Conservation (phyloP, 2,888 invertebrate genomes). For the Eumerus sabulonum region DNA sequence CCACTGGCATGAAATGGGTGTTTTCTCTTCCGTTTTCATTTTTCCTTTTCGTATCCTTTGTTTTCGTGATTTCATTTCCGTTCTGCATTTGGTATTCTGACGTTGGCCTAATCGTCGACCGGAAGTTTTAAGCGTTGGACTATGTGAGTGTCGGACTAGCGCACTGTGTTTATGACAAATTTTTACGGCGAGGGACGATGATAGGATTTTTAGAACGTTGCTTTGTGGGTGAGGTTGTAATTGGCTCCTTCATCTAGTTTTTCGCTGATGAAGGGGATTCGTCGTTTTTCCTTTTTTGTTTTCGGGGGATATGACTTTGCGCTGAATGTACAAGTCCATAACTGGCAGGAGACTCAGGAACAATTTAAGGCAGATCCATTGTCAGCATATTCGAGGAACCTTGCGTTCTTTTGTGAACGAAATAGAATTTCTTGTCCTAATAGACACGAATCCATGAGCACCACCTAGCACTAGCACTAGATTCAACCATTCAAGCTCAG, state of each 20-base stretch:
- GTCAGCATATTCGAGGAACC: no score
- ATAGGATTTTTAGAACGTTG: conserved; percentile 28
- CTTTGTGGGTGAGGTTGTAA: conserved; percentile 15
- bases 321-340: no score
- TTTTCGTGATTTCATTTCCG: conserved; percentile 51
- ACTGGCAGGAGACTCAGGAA: no score
- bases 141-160: no score
- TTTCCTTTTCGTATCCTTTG: conserved; percentile 28
- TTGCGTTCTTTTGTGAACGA: no score
- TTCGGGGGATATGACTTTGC: no score
- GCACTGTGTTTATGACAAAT: conserved; percentile 35
- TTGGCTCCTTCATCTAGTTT: conserved; percentile 15
- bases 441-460: no score
- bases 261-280: conserved; percentile 20
- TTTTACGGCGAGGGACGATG: conserved; percentile 39
- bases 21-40: not conserved
- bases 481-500: no score
- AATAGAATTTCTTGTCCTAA: no score
- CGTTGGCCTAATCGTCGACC: conserved; percentile 31
- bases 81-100: conserved; percentile 40
- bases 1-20: conserved; percentile 12
- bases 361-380: no score
- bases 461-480: no score
- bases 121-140: conserved; percentile 31
- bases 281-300: no score